Percentiles rank a stretch among this genome's conserved stretches.
Conservation (phyloP, 2,113 vertebrate genomes). For the Cottus gobio region DNA sequence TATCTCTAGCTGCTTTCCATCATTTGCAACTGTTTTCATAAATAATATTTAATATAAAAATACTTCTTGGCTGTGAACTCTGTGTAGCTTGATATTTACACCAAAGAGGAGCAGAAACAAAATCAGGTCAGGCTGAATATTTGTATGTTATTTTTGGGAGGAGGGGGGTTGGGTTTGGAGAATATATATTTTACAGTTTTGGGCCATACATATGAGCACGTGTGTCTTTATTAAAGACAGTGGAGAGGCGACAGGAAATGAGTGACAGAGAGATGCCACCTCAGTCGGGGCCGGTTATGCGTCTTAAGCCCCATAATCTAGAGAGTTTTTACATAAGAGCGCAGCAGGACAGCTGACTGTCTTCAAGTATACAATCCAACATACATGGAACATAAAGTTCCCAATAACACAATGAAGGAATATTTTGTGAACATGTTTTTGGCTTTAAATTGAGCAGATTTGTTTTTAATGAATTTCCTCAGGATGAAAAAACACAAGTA, state of each 20-base stretch:
- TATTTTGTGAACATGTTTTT: background rate
- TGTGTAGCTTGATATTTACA: slow-evolving; percentile 10
- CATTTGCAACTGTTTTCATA: slow-evolving; percentile 20
- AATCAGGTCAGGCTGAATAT: slow-evolving; percentile 5
- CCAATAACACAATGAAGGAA: too few species aligned
- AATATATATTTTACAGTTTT: background rate
- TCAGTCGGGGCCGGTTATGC: background rate
- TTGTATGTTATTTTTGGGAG: background rate
- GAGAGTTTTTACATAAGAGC: background rate
- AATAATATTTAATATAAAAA: slow-evolving; percentile 6
- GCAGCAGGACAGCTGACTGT: background rate
- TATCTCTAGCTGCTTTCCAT: background rate
- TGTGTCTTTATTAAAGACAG: background rate
- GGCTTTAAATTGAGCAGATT: background rate
- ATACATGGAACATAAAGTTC: background rate
- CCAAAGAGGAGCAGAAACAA: background rate
- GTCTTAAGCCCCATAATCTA: background rate
- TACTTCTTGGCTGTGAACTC: background rate
- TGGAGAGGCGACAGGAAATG: too few species aligned
- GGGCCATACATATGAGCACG: background rate
- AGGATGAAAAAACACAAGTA: background rate
- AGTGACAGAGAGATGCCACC: background rate
- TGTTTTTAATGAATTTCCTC: background rate
- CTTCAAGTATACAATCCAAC: background rate
- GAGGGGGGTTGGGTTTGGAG: background rate